Evolutionary conservation across 2,888 invertebrate genomes (phyloP), one percentile per base, ranked within the genome.

Genomic region (Sinodicranocentrus sp.): DNA sequence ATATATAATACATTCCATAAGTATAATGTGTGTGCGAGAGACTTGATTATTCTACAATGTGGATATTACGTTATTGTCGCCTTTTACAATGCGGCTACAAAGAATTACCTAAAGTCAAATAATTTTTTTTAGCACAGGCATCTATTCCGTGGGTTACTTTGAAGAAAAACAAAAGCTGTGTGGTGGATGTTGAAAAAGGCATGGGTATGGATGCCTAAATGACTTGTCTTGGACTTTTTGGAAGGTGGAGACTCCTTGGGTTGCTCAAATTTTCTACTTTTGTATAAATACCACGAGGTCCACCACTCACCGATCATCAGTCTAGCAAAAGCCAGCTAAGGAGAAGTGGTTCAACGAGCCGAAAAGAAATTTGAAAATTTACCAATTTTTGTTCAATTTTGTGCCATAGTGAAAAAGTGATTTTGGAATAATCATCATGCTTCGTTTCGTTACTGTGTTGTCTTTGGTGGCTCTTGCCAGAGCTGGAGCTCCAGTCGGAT

Each of bases 361-460:
- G 73, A 73, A 21, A 26, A 73, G 26, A 2, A 21, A 39, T 28
- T 44, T 21, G 52, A 48, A 52, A 39, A 43, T 28, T 6, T 19
- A 5, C 19, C 33, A 61, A 48, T 48, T 10, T 48, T 63, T 33
- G 52, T 52, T 52, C 52, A 54, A 2, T 65, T 65, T 67, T 39
- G 67, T 76, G 75, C 63, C 75, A 76, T 65, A 75, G 65, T 63
- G 63, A 75, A 75, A 52, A 59, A 59, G 75, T 75, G 63, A 67
- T 19, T 2, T 17, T 54, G 10, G n/a, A 8, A 25, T 13, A 8
- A 23, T n/a, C 23, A 59, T 6, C 25, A 76, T 76, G 76, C 65
- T 67, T 67, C 76, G 76, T 67, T 77, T 77, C 39, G 68, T 77
- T 57, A n/a, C 77, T 44, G 57, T 77, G 77, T 57, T 77, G 26